These are phyloP conservation scores for Sacculina carcini DNA, from an alignment of 2,888 invertebrate genomes.

Conservation along the genomic window DNA sequence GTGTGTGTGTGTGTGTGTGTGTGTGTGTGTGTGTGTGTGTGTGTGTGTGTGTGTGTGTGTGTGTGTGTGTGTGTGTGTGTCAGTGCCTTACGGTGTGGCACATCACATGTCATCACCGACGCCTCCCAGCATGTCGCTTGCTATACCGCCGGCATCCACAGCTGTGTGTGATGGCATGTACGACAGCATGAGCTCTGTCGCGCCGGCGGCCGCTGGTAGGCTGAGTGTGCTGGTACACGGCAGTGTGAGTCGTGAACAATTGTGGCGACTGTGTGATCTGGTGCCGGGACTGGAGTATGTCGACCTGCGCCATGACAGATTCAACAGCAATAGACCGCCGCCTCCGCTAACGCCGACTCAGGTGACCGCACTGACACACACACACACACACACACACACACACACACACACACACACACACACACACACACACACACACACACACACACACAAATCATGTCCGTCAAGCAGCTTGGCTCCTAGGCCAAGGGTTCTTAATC, in stretches of 20 bases:
- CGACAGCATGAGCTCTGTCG: slow-evolving; percentile 4
- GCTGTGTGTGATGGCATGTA: slow-evolving; percentile 2
- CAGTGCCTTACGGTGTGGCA: no score
- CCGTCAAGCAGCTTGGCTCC: no score
- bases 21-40: background rate
- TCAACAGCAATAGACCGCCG: no score
- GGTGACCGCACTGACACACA: no score
- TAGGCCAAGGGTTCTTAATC: no score
- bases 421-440: no score
- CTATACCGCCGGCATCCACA: background rate
- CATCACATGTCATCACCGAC: background rate
- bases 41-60: background rate
- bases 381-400: no score
- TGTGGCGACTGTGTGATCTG: slow-evolving; percentile 62
- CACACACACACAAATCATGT: no score
- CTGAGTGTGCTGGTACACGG: slow-evolving; percentile 47
- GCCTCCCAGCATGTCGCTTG: background rate
- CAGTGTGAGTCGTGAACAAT: slow-evolving; percentile 37
- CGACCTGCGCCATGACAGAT: slow-evolving; percentile 21
- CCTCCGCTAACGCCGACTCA: no score
- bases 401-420: no score
- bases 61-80: background rate
- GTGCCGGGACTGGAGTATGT: slow-evolving; percentile 40
- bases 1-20: background rate
- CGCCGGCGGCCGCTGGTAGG: slow-evolving; percentile 18